A percentile compares a stretch with the other conserved stretches of the same genome.
phyloP scores from a whole-genome alignment of 2,113 vertebrate genomes.

The Nannospalax galili region DNA sequence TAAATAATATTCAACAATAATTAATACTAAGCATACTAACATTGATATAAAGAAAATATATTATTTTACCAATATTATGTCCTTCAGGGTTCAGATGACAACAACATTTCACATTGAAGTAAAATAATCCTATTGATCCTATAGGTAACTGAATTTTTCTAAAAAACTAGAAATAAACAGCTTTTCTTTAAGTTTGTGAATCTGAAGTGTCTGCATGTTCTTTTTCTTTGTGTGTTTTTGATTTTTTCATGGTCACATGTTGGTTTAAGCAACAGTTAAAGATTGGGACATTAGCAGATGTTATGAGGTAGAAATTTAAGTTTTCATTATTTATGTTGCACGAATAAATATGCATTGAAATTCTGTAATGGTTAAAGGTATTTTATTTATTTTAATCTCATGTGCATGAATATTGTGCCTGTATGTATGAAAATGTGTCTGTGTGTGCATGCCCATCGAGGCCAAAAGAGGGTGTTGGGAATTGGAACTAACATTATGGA shows the following conservation, averaged over 20 bases:
- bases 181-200: not conserved
- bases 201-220: not conserved
- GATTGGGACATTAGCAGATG: not conserved
- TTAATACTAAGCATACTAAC: not conserved
- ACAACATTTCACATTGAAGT: not conserved
- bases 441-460: no score
- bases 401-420: no score
- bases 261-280: not conserved
- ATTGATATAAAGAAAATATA: not conserved
- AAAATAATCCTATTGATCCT: not conserved
- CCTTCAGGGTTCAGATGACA: not conserved
- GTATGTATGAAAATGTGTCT: no score
- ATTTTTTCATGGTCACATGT: not conserved
- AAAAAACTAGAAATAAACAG: not conserved
- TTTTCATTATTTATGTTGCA: not conserved
- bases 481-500: no score
- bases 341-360: not conserved
- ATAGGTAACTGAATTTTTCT: not conserved
- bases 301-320: not conserved
- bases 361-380: not conserved
- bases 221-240: not conserved
- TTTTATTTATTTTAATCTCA: no score
- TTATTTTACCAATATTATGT: not conserved
- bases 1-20: not conserved
- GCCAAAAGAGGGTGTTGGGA: no score